Percentiles rank a stretch among this genome's conserved stretches.
Evolutionary conservation across 2,888 invertebrate species (phyloP).

Genomic region (Drosophila macrospina): DNA sequence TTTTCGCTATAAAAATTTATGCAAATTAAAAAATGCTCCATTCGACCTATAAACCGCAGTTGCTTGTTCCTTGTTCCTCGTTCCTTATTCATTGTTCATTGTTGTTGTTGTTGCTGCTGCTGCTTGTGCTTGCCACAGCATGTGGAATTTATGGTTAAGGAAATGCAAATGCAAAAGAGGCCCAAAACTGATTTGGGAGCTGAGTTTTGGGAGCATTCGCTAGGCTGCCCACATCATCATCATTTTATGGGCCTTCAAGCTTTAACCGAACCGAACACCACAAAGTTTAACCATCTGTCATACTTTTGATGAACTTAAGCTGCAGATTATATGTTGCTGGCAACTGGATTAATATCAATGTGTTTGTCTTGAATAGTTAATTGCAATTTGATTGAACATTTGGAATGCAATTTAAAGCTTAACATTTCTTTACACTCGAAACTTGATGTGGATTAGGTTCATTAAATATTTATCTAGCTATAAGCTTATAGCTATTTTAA

Average conservation of each 20-base stretch:
- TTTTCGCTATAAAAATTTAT: slow-evolving; percentile 73
- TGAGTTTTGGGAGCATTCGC: slow-evolving; percentile 16
- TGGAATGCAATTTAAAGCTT: too few relatives aligned
- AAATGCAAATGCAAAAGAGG: slow-evolving; percentile 52
- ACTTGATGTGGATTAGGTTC: too few relatives aligned
- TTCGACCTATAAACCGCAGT: slow-evolving; percentile 38
- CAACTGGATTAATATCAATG: slow-evolving; percentile 1
- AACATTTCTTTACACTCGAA: too few relatives aligned
- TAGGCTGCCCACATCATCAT: slow-evolving; percentile 34
- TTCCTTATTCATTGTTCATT: too few relatives aligned
- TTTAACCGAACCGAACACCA: slow-evolving; percentile 13
- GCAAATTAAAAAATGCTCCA: slow-evolving; percentile 65
- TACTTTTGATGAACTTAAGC: slow-evolving; percentile 28
- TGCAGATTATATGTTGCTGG: slow-evolving; percentile 8
- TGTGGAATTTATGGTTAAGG: slow-evolving; percentile 60
- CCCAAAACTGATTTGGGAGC: slow-evolving; percentile 44
- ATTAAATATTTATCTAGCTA: too few relatives aligned
- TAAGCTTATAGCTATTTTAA: too few relatives aligned
- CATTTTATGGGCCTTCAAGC: slow-evolving; percentile 38
- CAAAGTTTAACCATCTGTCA: slow-evolving; percentile 37
- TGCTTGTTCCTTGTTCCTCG: slow-evolving; percentile 11
- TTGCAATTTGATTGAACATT: not conserved
- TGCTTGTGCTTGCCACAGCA: slow-evolving; percentile 34
- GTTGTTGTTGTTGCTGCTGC: slow-evolving; percentile 4
- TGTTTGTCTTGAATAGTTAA: not conserved